A percentile compares a stretch with the other conserved stretches of the same genome.
Evolutionary conservation across 2,113 vertebrate genomes (phyloP).

Genomic region (Sinocyclocheilus rhinocerous): DNA sequence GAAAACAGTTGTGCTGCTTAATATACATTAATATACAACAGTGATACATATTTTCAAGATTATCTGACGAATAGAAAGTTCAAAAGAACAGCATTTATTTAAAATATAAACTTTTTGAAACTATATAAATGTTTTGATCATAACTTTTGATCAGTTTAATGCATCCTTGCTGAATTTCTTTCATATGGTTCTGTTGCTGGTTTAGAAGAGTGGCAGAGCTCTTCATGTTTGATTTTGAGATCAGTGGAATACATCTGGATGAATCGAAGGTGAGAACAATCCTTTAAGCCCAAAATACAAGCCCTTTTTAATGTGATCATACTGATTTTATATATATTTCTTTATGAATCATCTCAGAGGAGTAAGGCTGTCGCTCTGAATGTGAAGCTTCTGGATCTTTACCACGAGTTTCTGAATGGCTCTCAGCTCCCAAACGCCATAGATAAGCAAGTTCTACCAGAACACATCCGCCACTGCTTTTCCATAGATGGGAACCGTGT

Average conservation of each 20-base stretch:
- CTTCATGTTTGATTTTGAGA: constrained; percentile 98
- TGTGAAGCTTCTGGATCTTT: constrained; percentile 88
- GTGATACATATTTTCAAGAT: too few relatives aligned
- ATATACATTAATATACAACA: background rate
- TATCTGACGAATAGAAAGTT: too few relatives aligned
- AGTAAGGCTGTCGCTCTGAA: constrained; percentile 87
- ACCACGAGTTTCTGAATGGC: constrained; percentile 84
- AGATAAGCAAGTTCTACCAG: constrained; percentile 81
- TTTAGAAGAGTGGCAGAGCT: constrained; percentile 91
- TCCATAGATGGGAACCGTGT: constrained; percentile 80
- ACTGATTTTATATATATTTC: background rate
- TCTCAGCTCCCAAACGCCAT: constrained; percentile 86
- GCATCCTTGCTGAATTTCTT: constrained; percentile 18
- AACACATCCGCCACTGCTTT: constrained; percentile 82
- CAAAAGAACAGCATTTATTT: background rate
- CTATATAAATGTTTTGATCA: background rate
- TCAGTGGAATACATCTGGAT: constrained; percentile 96
- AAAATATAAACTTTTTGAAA: background rate
- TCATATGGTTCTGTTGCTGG: constrained; percentile 58
- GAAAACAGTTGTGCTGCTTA: background rate
- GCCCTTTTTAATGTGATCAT: background rate
- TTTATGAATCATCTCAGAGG: constrained; percentile 73
- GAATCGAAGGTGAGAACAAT: constrained; percentile 79
- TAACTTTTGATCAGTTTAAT: background rate
- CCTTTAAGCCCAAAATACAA: background rate